Conservation (phyloP, 2,113 vertebrate genomes). For the Notechis scutatus region DNA sequence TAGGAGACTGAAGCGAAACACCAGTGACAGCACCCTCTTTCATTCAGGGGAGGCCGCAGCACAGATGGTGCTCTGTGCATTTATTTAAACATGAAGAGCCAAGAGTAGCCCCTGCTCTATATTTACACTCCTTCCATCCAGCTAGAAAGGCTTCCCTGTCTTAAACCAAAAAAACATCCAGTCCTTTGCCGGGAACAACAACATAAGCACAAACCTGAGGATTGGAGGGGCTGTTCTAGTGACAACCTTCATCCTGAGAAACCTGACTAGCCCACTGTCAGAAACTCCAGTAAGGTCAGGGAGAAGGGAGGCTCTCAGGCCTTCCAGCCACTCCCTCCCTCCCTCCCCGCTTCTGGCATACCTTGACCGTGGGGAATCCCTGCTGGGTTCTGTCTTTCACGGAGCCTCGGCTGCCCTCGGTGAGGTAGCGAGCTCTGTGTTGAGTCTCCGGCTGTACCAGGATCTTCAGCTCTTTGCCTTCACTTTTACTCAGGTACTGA, state of each 20-base stretch:
- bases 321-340: neutral
- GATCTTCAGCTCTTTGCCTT: conserved; percentile 96
- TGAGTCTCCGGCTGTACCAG: conserved; percentile 95
- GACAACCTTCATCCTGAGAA: neutral
- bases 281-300: too few relatives aligned
- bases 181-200: conserved; percentile 9
- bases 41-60: neutral
- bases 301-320: neutral
- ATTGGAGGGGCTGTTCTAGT: neutral
- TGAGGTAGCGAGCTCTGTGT: conserved; percentile 94
- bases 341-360: conserved; percentile 43
- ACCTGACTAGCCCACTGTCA: neutral
- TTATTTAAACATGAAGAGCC: neutral
- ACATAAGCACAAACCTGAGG: neutral
- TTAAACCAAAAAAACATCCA: conserved; percentile 7
- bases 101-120: neutral
- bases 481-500: conserved; percentile 89
- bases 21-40: neutral
- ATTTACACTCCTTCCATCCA: conserved; percentile 11
- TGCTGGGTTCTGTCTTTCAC: conserved; percentile 97
- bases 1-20: neutral
- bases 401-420: conserved; percentile 95
- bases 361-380: conserved; percentile 95
- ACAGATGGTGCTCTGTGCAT: conserved; percentile 9
- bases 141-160: conserved; percentile 15